Percentiles rank a stretch among this genome's conserved stretches.
phyloP scores from a whole-genome alignment of 2,113 vertebrate genomes.

The Laticauda laticaudata region DNA sequence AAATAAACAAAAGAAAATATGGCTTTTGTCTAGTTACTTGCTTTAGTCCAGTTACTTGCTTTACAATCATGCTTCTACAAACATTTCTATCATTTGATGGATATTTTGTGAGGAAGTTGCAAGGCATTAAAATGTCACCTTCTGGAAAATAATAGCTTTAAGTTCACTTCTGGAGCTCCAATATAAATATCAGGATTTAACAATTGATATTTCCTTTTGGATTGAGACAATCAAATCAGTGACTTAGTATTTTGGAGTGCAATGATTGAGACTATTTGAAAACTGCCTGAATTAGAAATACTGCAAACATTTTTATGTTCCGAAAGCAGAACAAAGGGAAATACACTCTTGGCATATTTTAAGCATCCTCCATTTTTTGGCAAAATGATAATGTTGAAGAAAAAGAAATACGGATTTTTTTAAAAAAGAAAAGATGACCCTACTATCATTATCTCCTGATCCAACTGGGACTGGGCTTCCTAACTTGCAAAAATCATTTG shows the following conservation, averaged over 20 bases:
- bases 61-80: neutral
- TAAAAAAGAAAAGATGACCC: conserved; percentile 44
- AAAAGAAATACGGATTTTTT: conserved; percentile 21
- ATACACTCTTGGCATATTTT: conserved; percentile 36
- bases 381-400: conserved; percentile 49
- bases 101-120: conserved; percentile 5
- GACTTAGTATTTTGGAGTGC: conserved; percentile 43
- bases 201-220: conserved; percentile 50
- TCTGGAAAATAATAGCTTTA: conserved; percentile 41
- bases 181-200: conserved; percentile 51
- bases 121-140: conserved; percentile 35
- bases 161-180: conserved; percentile 41
- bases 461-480: conserved; percentile 40
- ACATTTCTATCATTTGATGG: neutral
- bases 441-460: conserved; percentile 46
- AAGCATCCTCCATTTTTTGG: conserved; percentile 34
- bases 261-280: conserved; percentile 50
- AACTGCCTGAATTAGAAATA: conserved; percentile 46
- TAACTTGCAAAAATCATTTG: conserved; percentile 47
- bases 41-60: neutral
- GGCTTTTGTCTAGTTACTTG: neutral
- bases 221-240: conserved; percentile 38
- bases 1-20: neutral
- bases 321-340: conserved; percentile 43
- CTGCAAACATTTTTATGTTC: conserved; percentile 55